phyloP scores from a whole-genome alignment of 1,140 invertebrate genomes.

The Watersipora subatra region DNA sequence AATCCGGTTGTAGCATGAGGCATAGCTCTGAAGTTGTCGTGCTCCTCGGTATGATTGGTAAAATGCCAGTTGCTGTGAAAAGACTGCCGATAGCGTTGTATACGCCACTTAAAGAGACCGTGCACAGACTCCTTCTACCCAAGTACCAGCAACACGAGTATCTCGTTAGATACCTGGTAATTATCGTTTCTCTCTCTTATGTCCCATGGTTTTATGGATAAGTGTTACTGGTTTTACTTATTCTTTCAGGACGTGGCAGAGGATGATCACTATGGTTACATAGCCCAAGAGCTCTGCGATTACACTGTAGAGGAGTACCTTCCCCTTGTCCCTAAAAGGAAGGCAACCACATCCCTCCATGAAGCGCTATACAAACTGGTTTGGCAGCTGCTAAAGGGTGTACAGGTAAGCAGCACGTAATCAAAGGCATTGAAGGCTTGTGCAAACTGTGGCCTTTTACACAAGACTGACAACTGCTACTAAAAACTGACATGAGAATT shows the following conservation, averaged over 20 bases:
- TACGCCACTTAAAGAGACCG: not conserved
- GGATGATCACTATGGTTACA: slow-evolving; percentile 9
- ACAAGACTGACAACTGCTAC: too few relatives aligned
- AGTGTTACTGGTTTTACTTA: too few relatives aligned
- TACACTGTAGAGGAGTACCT: slow-evolving; percentile 23
- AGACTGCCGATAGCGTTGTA: not conserved
- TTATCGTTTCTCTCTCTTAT: too few relatives aligned
- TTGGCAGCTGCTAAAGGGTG: slow-evolving; percentile 23
- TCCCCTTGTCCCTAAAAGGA: slow-evolving; percentile 11
- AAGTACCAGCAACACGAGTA: not conserved
- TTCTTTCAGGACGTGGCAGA: not conserved
- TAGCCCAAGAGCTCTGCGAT: slow-evolving; percentile 25
- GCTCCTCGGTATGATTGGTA: not conserved
- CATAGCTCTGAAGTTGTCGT: not conserved
- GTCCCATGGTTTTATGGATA: too few relatives aligned
- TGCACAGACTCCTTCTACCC: not conserved
- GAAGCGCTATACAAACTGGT: slow-evolving; percentile 17
- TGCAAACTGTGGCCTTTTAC: too few relatives aligned
- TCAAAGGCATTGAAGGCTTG: too few relatives aligned
- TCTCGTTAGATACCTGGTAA: not conserved
- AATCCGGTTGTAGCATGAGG: too few relatives aligned
- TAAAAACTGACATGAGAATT: too few relatives aligned
- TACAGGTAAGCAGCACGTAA: too few relatives aligned
- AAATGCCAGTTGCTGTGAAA: not conserved
- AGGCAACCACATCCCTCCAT: slow-evolving; percentile 3